These are phyloP conservation scores for Piaya cayana DNA, from an alignment of 2,113 vertebrate genomes.

Conservation along the genomic window DNA sequence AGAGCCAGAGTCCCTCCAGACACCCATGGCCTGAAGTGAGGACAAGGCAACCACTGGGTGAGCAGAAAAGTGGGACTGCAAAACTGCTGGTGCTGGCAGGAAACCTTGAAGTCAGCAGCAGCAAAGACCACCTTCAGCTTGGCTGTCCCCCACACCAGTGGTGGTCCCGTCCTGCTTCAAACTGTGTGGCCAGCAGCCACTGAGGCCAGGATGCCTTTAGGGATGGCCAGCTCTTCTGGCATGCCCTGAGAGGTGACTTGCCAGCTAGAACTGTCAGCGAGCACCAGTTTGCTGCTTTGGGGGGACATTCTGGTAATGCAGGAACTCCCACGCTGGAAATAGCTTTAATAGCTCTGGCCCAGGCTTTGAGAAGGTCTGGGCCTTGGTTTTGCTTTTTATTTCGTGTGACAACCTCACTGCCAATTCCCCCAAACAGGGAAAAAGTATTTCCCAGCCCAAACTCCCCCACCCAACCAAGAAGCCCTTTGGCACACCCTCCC, in stretches of 20 bases:
- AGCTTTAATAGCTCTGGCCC: slow-evolving; percentile 20
- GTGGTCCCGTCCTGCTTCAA: neutral
- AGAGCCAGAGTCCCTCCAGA: neutral
- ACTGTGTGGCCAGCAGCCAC: neutral
- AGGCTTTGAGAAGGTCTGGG: neutral
- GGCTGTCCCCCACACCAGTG: neutral
- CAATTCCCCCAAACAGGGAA: neutral
- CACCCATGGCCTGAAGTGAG: accelerated
- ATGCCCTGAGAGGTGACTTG: neutral
- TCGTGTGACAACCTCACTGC: neutral
- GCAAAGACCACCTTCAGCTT: neutral
- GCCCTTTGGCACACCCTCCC: neutral
- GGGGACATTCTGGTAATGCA: slow-evolving; percentile 4
- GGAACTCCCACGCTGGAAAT: slow-evolving; percentile 46
- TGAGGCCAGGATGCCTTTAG: neutral
- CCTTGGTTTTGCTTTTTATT: slow-evolving; percentile 3
- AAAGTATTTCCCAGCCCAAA: neutral
- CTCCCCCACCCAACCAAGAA: neutral
- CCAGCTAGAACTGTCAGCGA: slow-evolving; percentile 38
- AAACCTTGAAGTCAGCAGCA: neutral
- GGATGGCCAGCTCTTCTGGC: neutral
- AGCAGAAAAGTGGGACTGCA: neutral
- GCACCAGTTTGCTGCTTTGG: neutral
- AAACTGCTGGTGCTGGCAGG: accelerated
- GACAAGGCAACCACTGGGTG: accelerated